Evolutionary conservation across 2,888 invertebrate species (phyloP), one percentile per base, ranked within the genome.

Genomic region (Perithous albicinctus): DNA sequence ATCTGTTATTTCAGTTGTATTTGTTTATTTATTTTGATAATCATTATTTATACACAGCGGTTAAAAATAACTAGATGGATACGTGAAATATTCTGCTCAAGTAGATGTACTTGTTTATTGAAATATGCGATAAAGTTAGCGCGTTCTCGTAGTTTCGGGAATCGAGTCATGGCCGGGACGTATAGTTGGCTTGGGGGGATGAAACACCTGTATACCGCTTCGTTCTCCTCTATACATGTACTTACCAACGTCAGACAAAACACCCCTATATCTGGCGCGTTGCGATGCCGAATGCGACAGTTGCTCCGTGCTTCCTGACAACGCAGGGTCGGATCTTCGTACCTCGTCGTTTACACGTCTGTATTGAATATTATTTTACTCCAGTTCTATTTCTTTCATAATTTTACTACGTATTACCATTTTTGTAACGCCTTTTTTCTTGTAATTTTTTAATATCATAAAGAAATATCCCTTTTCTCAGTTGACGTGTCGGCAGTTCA

Each of bases 211-310:
- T 90, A 87, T 86, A 84, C 18, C 5, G 18, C 8, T 8, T 7
- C 48, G 7, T 15, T 46, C 48, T 20, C 18, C 48, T 20, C 48
- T 48, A 48, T 8, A 48, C 48, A 20, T 48, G 18, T 48, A 48
- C 86, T 83, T 87, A 87, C 78, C 78, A 54, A 54, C 48, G 48
- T 48, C 61, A 29, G 83, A 70, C 82, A 76, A 80, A 87, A 81
- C 86, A 89, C 81, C 87, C 88, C 86, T 82, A 70, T 82, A 83
- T 82, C 82, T 61, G 83, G 64, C 56, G 79, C 80, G 83, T 83
- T 79, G 82, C 86, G 80, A 86, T 87, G 85, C 87, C 82, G 83
- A 87, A 85, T 87, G 86, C 89, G 90, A 90, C 91, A 90, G 91
- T 91, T 88, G 88, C 84, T 76, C 82, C 80, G 72, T 66, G 85